Evolutionary conservation across 2,888 invertebrate genomes (phyloP).

Genomic region (Cryptophagus acutangulus): DNA sequence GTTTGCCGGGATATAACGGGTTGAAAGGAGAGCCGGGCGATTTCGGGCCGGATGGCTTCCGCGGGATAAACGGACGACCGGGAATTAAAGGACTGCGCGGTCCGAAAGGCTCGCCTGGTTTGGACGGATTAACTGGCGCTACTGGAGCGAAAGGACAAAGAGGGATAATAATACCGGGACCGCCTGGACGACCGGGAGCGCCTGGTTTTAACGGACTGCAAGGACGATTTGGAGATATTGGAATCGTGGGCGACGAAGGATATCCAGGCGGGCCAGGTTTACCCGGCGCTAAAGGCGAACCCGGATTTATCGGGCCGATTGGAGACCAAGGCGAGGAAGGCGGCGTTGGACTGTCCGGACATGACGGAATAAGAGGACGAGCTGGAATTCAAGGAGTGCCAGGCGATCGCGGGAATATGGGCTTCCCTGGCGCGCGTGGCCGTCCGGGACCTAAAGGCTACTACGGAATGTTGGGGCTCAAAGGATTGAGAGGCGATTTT

Average conservation of each 20-base stretch:
- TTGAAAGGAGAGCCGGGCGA: constrained; percentile 44
- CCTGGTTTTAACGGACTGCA: constrained; percentile 33
- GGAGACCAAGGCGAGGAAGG: constrained; percentile 42
- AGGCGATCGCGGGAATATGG: constrained; percentile 48
- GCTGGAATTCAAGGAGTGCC: constrained; percentile 53
- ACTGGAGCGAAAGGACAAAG: constrained; percentile 39
- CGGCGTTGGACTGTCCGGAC: constrained; percentile 43
- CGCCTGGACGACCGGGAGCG: constrained; percentile 40
- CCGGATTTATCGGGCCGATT: constrained; percentile 34
- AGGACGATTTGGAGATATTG: constrained; percentile 42
- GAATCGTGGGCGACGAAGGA: constrained; percentile 41
- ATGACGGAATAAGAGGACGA: constrained; percentile 38
- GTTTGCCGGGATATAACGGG: constrained; percentile 42
- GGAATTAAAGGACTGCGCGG: constrained; percentile 43
- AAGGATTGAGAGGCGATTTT: constrained; percentile 46
- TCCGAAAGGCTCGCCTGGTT: constrained; percentile 44
- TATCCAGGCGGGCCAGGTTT: constrained; percentile 36
- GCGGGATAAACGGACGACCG: constrained; percentile 38
- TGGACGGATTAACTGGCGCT: constrained; percentile 40
- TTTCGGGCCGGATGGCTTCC: constrained; percentile 44
- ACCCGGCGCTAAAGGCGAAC: constrained; percentile 39
- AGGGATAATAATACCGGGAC: constrained; percentile 38
- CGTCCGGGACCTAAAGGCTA: constrained; percentile 33
- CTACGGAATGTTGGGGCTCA: constrained; percentile 45
- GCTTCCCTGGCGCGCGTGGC: constrained; percentile 46